Evolutionary conservation across 2,113 vertebrate genomes (phyloP), one percentile per base, ranked within the genome.

Genomic region (Boulengeromyrus knoepffleri): DNA sequence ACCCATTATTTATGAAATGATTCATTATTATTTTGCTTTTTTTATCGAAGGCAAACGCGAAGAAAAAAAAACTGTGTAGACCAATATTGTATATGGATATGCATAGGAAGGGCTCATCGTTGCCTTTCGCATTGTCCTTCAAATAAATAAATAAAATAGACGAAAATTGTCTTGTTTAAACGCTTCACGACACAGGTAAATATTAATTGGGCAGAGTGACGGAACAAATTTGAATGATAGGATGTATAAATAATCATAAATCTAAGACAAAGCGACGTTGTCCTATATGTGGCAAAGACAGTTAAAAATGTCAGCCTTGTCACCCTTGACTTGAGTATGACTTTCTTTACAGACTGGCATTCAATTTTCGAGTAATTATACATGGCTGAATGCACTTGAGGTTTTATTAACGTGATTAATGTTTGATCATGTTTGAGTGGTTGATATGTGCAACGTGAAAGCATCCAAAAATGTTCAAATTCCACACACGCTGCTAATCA

Each of bases 1-100:
- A 96, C 96, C 96, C 96, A 97, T 97, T 97, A 97, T 97, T 97
- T 97, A 97, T 97, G 96, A 97, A 97, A 98, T 97, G 96, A 97
- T 97, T 97, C 97, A 98, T 97, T 98, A 97, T 97, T 98, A 98
- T 97, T 97, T 96, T 96, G 96, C 96, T 97, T 97, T 97, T 97
- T 94, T 96, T 96, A 96, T 97, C 96, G 96, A 96, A 95, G 97
- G 96, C 95, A 96, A 96, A 95, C 52, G 90, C 80, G 88, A 89
- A 83, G 80, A 84, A 89, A 89, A 88, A 91, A 90, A 74, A 74
- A 90, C 19, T 85, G 77, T 91, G 90, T 89, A 88, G 89, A 90
- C 83, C 91, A 91, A 89, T 91, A 92, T 89, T 93, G 88, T 92
- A 74, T 91, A 92, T 92, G 56, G 89, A 91, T 91, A 92, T 93